Percentiles rank a stretch among this genome's conserved stretches.
phyloP scores from a whole-genome alignment of 2,888 invertebrate genomes.

The Callosobruchus maculatus region DNA sequence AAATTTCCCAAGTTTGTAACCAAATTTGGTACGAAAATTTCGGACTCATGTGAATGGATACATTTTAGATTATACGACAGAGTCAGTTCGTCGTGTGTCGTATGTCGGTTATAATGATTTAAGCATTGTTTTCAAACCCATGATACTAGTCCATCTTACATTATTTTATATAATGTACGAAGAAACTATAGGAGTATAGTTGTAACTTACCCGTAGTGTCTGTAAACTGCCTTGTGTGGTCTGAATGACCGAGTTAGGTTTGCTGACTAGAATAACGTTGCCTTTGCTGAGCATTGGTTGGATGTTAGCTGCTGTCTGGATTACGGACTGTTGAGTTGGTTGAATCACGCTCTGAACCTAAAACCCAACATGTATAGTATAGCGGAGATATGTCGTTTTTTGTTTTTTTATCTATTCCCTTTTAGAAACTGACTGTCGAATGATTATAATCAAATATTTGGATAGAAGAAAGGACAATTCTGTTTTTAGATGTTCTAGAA shows the following conservation, averaged over 20 bases:
- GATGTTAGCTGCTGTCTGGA: constrained; percentile 86
- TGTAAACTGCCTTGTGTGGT: constrained; percentile 86
- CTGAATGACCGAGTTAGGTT: constrained; percentile 90
- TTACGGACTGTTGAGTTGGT: constrained; percentile 92
- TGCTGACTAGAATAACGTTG: constrained; percentile 84
- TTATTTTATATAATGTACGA: background rate
- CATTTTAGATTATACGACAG: too few species aligned
- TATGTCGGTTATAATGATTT: too few species aligned
- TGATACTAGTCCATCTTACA: background rate
- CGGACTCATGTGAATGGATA: too few species aligned
- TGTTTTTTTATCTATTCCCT: background rate
- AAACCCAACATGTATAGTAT: background rate
- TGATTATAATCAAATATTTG: too few species aligned
- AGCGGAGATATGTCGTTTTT: background rate
- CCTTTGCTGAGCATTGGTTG: constrained; percentile 82
- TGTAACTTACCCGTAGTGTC: constrained; percentile 53
- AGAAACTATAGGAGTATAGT: background rate
- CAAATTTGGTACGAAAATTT: too few species aligned
- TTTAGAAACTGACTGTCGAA: too few species aligned
- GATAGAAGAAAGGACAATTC: too few species aligned
- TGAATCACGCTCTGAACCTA: constrained; percentile 95
- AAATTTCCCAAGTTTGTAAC: too few species aligned
- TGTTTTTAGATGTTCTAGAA: too few species aligned
- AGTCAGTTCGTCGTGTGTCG: too few species aligned
- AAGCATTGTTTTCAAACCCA: too few species aligned